Evolutionary conservation across 2,888 invertebrate species (phyloP), one percentile per base, ranked within the genome.

Genomic region (Tenthredo scrophulariae): DNA sequence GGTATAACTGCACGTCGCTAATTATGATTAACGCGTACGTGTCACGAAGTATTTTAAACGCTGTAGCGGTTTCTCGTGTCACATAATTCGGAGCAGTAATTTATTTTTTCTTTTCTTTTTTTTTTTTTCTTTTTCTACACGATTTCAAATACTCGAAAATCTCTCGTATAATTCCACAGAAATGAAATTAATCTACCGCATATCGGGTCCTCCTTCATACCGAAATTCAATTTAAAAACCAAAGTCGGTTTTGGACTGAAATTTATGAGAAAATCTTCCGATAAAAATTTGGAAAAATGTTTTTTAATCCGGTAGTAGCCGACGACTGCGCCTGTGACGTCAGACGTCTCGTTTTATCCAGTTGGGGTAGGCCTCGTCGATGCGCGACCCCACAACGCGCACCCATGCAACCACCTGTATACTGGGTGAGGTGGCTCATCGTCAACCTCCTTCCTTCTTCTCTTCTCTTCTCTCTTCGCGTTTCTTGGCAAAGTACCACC

Each of bases 321-420:
- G n/a, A 26, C 54, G 29, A 15, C 26, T 77, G 54, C 77, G 77
- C 54, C 77, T 50, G 62, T 79, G 79, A 79, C 79, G 79, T 79
- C 79, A 77, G 33, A 54, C 58, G 79, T 79, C 75, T 54, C 79
- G 62, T 40, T 79, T 79, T 13, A 26, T 58, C n/a, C 37, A 22
- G 79, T 79, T 79, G 79, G 58, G 79, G 79, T 79, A 79, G 79
- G 79, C 62, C 79, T 79, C 37, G 22, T 40, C 29, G 67, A 22
- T 62, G 79, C 58, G 79, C 79, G 79, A 40, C 37, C n/a, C 37
- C 37, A 40, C 37, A 37, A 58, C 62, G 79, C 79, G 79, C 79
- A 79, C 33, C 79, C 79, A 58, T 79, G 79, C 79, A 79, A 79
- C 79, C 79, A 79, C 79, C 79, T 79, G 79, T 79, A 79, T 18